Evolutionary conservation across 2,113 vertebrate species (phyloP), one percentile per base, ranked within the genome.

Genomic region (Vombatus ursinus): DNA sequence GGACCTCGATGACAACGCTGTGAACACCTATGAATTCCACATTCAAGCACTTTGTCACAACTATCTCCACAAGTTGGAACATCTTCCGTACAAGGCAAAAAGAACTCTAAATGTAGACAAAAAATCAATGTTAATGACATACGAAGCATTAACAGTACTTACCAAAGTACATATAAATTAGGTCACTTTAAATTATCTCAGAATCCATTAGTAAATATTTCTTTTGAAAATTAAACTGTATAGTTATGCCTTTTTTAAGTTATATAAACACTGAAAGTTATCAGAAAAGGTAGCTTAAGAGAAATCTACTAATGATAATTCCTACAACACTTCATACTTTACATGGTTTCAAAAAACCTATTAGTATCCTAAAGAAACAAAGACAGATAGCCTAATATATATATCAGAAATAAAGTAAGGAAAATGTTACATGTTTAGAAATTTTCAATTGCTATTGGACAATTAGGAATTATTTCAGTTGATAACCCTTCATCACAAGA

Each of bases 1-100:
- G 98, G 98, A 94, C 99, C 99, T 95, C 99, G 98, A 98, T 99
- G 99, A 98, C 99, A 99, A 92, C 99, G 99, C 98, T 99, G 99
- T 3, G 99, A 99, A 98, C 99, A 99, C 97, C 98, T 99, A 98
- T 99, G 99, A 94, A 99, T 98, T 91, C 98, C 99, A 97, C 99
- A 99, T 0, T 99, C 99, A 95, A 99, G 98, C 14, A 94, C 97
- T 97, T 99, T 99, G 95, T 99, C 99, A 95, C 99, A 99, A 51
- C 99, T 99, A 93, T 99, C 99, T 0, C 99, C 99, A 49, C 99
- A 99, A 14, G 99, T 99, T 68, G 98, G 98, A 52, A 99, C 99
- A 93, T 99, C 99, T 98, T 99, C 99, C 0, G 99, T 99, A 97
- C 99, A 99, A 0, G 99, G 99, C 97, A 99, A 98, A 14, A 98